Conservation (phyloP, 2,797 vertebrate species). For the Cuculus canorus region DNA sequence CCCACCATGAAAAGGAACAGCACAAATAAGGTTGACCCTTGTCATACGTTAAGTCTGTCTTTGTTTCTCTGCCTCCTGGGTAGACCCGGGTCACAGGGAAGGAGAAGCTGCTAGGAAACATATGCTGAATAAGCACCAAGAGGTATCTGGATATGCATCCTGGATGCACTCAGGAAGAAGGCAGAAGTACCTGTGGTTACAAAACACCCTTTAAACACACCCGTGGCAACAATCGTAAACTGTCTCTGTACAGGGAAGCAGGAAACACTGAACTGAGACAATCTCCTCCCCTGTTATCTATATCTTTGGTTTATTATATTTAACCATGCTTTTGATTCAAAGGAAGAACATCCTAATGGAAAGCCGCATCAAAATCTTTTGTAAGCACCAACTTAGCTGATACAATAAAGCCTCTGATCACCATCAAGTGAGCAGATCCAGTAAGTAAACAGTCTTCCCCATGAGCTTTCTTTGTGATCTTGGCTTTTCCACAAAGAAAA, state of each 20-base stretch:
- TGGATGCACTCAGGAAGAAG: neutral
- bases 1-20: neutral
- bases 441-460: neutral
- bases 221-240: neutral
- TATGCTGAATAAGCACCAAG: neutral
- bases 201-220: neutral
- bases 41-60: neutral
- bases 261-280: neutral
- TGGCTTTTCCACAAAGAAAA: neutral
- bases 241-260: neutral
- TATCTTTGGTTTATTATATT: neutral
- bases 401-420: neutral
- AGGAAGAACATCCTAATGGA: neutral
- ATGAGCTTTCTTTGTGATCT: neutral
- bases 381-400: neutral
- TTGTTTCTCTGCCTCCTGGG: neutral
- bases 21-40: neutral
- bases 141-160: neutral
- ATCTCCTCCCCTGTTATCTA: neutral
- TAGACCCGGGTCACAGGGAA: neutral
- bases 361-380: neutral
- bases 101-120: neutral
- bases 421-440: neutral
- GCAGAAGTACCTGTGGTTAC: neutral
- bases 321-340: neutral